phyloP scores from a whole-genome alignment of 2,797 vertebrate species.

The Tinamus major region DNA sequence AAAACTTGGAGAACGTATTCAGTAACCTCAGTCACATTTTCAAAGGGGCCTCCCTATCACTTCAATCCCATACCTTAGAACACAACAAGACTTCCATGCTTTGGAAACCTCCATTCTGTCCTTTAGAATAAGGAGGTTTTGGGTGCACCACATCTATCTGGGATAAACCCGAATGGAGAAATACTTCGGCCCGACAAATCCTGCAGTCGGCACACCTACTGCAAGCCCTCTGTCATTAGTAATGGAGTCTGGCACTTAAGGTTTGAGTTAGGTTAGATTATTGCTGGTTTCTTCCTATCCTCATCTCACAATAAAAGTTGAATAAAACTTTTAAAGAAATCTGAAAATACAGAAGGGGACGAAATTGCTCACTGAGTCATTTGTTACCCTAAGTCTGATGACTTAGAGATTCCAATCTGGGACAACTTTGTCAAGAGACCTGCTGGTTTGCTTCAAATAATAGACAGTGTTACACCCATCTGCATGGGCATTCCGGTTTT shows the following conservation, averaged over 20 bases:
- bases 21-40: background rate
- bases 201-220: background rate
- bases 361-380: slow-evolving; percentile 38
- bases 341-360: background rate
- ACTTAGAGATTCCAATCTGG: slow-evolving; percentile 47
- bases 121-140: background rate
- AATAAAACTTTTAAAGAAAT: background rate
- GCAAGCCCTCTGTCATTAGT: background rate
- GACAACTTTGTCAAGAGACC: slow-evolving; percentile 64
- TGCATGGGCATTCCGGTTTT: slow-evolving; percentile 60
- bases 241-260: background rate
- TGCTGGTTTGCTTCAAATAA: slow-evolving; percentile 67
- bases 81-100: background rate
- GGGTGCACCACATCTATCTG: background rate
- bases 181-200: background rate
- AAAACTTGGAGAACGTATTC: background rate
- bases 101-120: background rate
- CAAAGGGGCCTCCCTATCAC: background rate
- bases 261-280: slow-evolving; percentile 30
- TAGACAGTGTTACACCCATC: slow-evolving; percentile 67
- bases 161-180: background rate
- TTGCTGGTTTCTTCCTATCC: slow-evolving; percentile 1
- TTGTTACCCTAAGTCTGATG: slow-evolving; percentile 57
- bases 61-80: background rate
- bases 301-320: slow-evolving; percentile 1